These are phyloP conservation scores for Bugulina stolonifera DNA, from an alignment of 2,888 invertebrate genomes.

Conservation along the genomic window DNA sequence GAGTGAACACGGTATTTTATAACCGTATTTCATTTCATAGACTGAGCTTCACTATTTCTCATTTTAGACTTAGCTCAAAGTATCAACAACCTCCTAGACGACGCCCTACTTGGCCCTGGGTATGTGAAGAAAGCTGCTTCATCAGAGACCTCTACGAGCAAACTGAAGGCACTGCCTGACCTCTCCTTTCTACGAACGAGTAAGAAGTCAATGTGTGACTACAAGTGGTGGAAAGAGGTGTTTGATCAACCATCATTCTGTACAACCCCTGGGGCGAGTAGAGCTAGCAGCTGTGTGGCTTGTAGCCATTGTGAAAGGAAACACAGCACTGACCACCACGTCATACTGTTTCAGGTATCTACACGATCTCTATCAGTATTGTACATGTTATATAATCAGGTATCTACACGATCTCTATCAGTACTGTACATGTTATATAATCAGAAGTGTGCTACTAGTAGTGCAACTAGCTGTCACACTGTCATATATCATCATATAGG, in stretches of 20 bases:
- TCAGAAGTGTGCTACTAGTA: too few species aligned
- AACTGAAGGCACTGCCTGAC: background rate
- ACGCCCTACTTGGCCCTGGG: background rate
- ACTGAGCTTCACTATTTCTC: background rate
- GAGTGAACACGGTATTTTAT: too few species aligned
- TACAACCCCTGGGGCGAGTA: background rate
- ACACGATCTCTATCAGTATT: too few species aligned
- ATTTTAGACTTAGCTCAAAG: conserved; percentile 5
- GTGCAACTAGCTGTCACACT: too few species aligned
- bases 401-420: too few species aligned
- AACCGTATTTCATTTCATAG: too few species aligned
- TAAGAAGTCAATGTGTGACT: background rate
- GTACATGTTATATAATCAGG: too few species aligned
- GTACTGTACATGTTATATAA: too few species aligned
- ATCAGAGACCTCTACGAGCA: background rate
- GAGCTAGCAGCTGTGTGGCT: background rate
- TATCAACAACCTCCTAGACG: conserved; percentile 17
- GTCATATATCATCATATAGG: too few species aligned
- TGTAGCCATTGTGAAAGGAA: conserved; percentile 8
- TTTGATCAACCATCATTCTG: conserved; percentile 27
- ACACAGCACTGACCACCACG: conserved; percentile 19
- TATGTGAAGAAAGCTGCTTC: background rate
- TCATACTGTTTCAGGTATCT: conserved; percentile 24
- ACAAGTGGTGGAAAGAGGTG: conserved; percentile 25
- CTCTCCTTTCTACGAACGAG: conserved; percentile 2